A percentile compares a stretch with the other conserved stretches of the same genome.
Evolutionary conservation across 2,113 vertebrate genomes (phyloP).

Genomic region (Mus spicilegus): DNA sequence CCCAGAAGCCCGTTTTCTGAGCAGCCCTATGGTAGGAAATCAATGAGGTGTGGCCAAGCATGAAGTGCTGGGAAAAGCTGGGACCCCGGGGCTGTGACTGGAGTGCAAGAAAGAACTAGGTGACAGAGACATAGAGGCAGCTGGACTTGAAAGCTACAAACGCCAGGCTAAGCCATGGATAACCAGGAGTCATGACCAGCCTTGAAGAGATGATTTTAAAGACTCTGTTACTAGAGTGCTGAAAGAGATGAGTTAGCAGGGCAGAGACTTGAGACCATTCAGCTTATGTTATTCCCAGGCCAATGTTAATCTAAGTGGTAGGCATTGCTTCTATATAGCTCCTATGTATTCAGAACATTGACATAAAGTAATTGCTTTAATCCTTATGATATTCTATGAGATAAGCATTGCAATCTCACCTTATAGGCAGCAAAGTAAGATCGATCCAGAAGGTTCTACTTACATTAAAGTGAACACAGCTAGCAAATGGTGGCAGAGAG

Average conservation of each 20-base stretch:
- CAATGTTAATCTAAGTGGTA: background rate
- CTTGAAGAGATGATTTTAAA: background rate
- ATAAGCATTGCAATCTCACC: background rate
- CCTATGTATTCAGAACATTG: background rate
- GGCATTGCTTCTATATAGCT: background rate
- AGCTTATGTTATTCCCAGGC: background rate
- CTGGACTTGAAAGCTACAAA: background rate
- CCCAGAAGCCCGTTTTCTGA: slow-evolving; percentile 29
- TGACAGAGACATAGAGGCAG: background rate
- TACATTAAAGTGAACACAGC: background rate
- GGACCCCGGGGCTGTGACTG: background rate
- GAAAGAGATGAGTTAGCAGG: background rate
- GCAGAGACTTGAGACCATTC: background rate
- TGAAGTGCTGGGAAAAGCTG: background rate
- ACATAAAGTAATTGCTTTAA: background rate
- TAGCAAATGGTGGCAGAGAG: background rate
- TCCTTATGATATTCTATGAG: background rate
- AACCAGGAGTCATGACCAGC: background rate
- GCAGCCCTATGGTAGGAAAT: background rate
- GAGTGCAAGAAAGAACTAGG: background rate
- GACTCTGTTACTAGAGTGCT: background rate
- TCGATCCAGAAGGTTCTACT: background rate
- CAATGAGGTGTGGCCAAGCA: background rate
- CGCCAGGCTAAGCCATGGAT: background rate
- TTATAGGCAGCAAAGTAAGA: background rate